Base-by-base conservation (phyloP, 2,797 vertebrate genomes). In the Pogonophryne albipinna region DNA sequence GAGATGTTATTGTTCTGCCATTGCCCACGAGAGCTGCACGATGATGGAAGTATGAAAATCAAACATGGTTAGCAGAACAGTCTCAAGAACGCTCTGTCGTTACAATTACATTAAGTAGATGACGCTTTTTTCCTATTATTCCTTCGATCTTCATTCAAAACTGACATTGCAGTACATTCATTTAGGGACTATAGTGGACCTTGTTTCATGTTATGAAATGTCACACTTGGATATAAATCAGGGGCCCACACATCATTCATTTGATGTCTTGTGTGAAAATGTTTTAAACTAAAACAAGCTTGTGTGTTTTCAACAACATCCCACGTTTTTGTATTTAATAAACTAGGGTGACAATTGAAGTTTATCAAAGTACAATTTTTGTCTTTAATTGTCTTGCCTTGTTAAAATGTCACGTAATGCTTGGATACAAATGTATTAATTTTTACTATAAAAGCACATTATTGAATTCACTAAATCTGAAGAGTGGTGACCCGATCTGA, bases 1-100 rank as follows among this genome's bases (percentile, higher is more conserved):
- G 91, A 73, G 88, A 78, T 45, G 69, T 87, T 77, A 87, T 88
- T 90, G 87, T 92, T 71, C 78, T 16, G 57, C 72, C 53, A 41
- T 82, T 14, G 57, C 41, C 8, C 51, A 15, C 14, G 4, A 58
- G 59, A 69, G 70, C 61, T 41, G 9, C 14, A 19, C 10, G 23
- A 67, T 56, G 51, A 74, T 49, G 51, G 38, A 51, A 58, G 50
- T 16, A 49, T 49, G 47, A 59, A 74, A 80, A 76, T 79, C 2
- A 74, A 60, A 57, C 19, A 19, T 23, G 38, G 66, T 16, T 59
- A 44, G 66, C 8, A 47, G 49, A 46, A 62, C 20, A 14, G 15
- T 45, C 57, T 50, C 11, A 56, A 63, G 71, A 82, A 65, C 2
- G 42, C 15, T 17, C 47, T 9, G 66, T 71, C 62, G 44, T 52